Evolutionary conservation across 2,888 invertebrate species (phyloP), one percentile per base, ranked within the genome.

Genomic region (Synanthedon tipuliformis): DNA sequence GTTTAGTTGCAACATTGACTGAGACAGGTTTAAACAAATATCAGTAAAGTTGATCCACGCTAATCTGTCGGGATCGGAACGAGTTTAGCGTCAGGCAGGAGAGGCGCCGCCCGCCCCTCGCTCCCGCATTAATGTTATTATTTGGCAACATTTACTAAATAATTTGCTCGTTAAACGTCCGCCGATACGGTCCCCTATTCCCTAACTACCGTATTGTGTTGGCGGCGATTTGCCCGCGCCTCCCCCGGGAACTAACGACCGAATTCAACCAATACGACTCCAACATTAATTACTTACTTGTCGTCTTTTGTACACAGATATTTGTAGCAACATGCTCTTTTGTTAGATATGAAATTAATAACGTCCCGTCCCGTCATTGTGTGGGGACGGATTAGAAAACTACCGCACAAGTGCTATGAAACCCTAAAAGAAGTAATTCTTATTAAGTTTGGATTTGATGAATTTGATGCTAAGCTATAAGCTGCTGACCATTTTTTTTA

Each of bases 81-180:
- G 45, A 45, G 45, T 13, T 54, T 52, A 55, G 55, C 56, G 56
- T 52, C 54, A 54, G 58, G 57, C 58, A 56, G 57, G 34, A 56
- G 34, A 34, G 34, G 54, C 58, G n/a, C 41, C 41, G 53, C 53
- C 48, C 52, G 54, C 54, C 71, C 69, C 61, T 34, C 69, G 63
- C 62, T 60, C 69, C 73, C 74, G 68, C 80, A 79, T 75, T 84
- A 81, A 85, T 83, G 78, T 85, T 83, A 85, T 86, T 85, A 87
- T 85, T 86, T 86, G 83, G 78, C 82, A 84, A 85, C 86, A 85
- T 86, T 87, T 85, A 87, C 80, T 81, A 85, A 86, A 86, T 87
- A 84, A 86, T 85, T 84, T 78, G 79, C 79, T 86, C 81, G 86
- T 85, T 86, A 86, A 86, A 84, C 82, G 81, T 71, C 80, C 61